Evolutionary conservation across 2,797 vertebrate species (phyloP).

Genomic region (Sebastes variabilis): DNA sequence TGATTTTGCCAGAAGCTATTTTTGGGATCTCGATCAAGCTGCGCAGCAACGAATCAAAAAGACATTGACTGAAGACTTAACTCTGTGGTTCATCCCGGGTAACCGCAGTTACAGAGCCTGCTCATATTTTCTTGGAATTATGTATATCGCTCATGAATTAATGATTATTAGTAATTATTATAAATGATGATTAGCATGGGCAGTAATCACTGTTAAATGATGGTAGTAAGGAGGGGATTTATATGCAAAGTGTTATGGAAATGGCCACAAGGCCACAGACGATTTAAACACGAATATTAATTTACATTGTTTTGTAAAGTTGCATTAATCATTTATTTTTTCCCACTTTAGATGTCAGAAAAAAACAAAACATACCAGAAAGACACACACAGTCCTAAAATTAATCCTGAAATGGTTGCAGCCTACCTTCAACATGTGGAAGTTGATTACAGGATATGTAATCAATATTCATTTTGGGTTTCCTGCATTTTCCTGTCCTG

Average conservation of each 20-base stretch:
- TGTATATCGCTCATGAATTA: neutral
- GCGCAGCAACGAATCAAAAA: slow-evolving; percentile 61
- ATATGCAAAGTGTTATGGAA: neutral
- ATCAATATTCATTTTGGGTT: neutral
- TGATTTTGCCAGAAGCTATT: slow-evolving; percentile 52
- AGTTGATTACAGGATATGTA: neutral
- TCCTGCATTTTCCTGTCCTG: neutral
- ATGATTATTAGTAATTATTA: neutral
- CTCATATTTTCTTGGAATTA: neutral
- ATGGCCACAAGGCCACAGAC: neutral
- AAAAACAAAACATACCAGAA: neutral
- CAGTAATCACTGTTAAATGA: neutral
- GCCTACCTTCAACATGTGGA: neutral
- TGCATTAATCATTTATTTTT: neutral
- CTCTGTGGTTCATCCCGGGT: slow-evolving; percentile 26
- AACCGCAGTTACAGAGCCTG: neutral
- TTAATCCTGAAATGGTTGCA: neutral
- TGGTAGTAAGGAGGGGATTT: neutral
- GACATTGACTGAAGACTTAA: slow-evolving; percentile 49
- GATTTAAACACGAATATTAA: neutral
- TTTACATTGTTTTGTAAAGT: neutral
- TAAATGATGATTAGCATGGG: neutral
- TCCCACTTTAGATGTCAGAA: neutral
- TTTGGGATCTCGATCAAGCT: slow-evolving; percentile 57
- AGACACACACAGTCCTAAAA: fast-evolving